Conservation (phyloP, 2,113 vertebrate genomes). For the Tursiops truncatus region DNA sequence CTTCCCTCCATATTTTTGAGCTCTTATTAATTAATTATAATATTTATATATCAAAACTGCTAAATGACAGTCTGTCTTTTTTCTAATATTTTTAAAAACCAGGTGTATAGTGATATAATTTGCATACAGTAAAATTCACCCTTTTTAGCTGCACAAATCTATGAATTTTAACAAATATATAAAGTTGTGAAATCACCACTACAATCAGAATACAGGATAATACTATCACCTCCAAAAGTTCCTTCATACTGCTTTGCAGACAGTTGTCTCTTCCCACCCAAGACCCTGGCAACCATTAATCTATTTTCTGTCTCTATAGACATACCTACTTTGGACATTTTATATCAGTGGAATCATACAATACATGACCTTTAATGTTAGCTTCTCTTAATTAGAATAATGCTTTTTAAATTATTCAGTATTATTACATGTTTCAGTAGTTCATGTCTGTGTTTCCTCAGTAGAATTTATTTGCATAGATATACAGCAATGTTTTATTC, state of each 20-base stretch:
- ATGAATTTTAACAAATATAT: neutral
- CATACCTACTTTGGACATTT: neutral
- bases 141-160: neutral
- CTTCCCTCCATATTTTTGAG: neutral
- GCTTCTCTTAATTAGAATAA: neutral
- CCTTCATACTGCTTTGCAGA: neutral
- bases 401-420: neutral
- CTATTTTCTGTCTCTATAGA: neutral
- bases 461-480: neutral
- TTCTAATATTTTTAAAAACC: neutral
- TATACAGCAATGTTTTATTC: neutral
- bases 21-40: neutral
- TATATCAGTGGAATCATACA: neutral
- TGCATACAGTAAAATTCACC: neutral
- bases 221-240: neutral
- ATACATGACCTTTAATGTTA: neutral
- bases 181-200: neutral
- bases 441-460: neutral
- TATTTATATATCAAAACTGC: neutral
- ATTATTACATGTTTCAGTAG: neutral
- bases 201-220: neutral
- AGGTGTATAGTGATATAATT: neutral
- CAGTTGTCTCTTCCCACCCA: neutral
- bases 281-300: neutral
- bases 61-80: neutral